Evolutionary conservation across 2,797 vertebrate species (phyloP).

Genomic region (Argya squamiceps): DNA sequence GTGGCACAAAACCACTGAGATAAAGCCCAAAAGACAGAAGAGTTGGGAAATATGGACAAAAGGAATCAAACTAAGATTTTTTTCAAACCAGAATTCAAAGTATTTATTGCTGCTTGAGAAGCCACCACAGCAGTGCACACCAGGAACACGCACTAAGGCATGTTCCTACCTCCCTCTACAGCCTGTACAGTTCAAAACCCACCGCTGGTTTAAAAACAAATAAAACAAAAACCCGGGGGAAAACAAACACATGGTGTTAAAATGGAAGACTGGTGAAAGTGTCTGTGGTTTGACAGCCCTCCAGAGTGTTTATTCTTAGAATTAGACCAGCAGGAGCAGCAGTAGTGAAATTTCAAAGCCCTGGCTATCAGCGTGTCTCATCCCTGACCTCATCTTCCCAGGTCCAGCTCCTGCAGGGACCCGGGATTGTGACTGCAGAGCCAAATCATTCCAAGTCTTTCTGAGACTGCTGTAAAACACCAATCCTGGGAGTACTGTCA

Average conservation of each 20-base stretch:
- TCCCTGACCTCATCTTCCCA: background rate
- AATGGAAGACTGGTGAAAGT: background rate
- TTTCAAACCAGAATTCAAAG: background rate
- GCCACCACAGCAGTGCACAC: background rate
- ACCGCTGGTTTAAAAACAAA: conserved; percentile 11
- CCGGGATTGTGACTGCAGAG: background rate
- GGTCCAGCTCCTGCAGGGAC: background rate
- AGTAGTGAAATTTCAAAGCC: background rate
- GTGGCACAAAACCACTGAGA: background rate
- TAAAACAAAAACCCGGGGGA: background rate
- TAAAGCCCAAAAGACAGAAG: background rate
- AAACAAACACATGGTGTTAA: background rate
- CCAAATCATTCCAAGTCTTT: background rate
- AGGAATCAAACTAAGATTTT: background rate
- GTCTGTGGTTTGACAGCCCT: conserved; percentile 20
- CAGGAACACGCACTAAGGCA: background rate
- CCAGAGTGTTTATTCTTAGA: background rate
- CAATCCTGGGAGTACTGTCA: background rate
- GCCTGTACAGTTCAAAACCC: background rate
- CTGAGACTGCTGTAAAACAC: background rate
- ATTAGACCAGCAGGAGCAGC: background rate
- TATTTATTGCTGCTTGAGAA: background rate
- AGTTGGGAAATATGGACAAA: background rate
- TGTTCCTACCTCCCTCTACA: background rate
- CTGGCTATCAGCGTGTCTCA: background rate